Evolutionary conservation across 1,140 invertebrate species (phyloP), one percentile per base, ranked within the genome.

Genomic region (Parapsyche elsis): DNA sequence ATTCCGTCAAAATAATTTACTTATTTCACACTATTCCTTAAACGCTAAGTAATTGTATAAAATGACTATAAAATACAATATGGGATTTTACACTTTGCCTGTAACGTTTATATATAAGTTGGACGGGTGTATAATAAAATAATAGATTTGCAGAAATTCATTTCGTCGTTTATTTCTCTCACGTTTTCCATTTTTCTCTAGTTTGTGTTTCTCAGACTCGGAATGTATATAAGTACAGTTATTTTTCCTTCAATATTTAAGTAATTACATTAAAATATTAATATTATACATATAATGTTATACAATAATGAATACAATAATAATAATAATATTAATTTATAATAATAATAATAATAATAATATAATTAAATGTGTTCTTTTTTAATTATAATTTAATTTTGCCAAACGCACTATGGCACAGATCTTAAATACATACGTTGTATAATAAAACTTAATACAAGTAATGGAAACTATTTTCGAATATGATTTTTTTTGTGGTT

Each of bases 191-290:
- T 77, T 79, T 76, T 79, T 81, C 26, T 45, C 44, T 79, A 83
- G 57, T 78, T 64, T 81, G 77, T 78, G 38, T 70, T 23, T 59
- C 59, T 83, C 79, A 83, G 81, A 79, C 76, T 80, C 81, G 81
- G 81, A 83, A 83, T 83, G 81, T 83, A 53, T 75, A 79, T 79
- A 82, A 82, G 81, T 83, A 83, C 79, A 81, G 16, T 80, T 78
- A 78, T 78, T 76, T 74, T 79, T 67, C 57, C 9, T 76, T 83
- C 57, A 71, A 76, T 76, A 73, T 61, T 38, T 23, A 26, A 44
- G 53, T 74, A 53, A 79, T 81, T 83, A 81, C 81, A 83, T 71
- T 81, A 26, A 81, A 78, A 70, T 70, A 74, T 81, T 79, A 83
- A 74, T 81, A 83, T 81, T 81, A 78, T 80, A 81, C 76, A 83